These are phyloP conservation scores for Tamandua tetradactyla DNA, from an alignment of 2,797 vertebrate genomes.

Conservation along the genomic window DNA sequence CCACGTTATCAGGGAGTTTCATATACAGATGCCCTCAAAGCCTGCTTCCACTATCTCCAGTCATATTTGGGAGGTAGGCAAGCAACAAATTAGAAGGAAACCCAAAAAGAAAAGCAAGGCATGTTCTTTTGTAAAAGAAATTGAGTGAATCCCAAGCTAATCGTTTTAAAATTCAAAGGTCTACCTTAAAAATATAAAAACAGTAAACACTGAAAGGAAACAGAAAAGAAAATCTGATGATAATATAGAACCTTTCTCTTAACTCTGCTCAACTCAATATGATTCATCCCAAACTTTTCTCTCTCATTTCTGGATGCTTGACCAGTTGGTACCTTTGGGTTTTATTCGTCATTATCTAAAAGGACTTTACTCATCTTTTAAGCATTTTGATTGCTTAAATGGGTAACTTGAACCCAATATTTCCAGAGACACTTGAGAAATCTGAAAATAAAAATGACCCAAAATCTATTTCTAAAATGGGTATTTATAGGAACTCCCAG, in stretches of 20 bases:
- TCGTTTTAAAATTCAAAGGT: slow-evolving; percentile 44
- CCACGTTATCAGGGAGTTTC: background rate
- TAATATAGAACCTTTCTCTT: background rate
- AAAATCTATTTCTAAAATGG: slow-evolving; percentile 33
- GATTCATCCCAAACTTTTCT: background rate
- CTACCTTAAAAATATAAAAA: slow-evolving; percentile 18
- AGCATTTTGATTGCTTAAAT: slow-evolving; percentile 44
- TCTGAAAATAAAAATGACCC: background rate
- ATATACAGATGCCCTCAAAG: background rate
- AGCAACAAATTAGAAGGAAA: slow-evolving; percentile 20
- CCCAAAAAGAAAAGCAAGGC: background rate
- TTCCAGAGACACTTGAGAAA: slow-evolving; percentile 49
- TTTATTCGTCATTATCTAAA: slow-evolving; percentile 7
- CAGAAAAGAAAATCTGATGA: background rate
- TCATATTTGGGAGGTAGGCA: background rate
- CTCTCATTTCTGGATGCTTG: background rate
- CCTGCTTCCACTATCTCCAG: background rate
- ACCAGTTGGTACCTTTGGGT: background rate
- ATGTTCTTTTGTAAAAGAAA: background rate
- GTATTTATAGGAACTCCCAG: slow-evolving; percentile 1
- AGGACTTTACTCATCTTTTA: slow-evolving; percentile 24
- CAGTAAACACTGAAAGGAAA: slow-evolving; percentile 18
- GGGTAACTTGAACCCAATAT: background rate
- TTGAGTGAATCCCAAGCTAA: background rate
- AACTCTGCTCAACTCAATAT: background rate